Conservation (phyloP, 37 sponge, comb jelly and placozoan species). For the Dysidea cf. avara region DNA sequence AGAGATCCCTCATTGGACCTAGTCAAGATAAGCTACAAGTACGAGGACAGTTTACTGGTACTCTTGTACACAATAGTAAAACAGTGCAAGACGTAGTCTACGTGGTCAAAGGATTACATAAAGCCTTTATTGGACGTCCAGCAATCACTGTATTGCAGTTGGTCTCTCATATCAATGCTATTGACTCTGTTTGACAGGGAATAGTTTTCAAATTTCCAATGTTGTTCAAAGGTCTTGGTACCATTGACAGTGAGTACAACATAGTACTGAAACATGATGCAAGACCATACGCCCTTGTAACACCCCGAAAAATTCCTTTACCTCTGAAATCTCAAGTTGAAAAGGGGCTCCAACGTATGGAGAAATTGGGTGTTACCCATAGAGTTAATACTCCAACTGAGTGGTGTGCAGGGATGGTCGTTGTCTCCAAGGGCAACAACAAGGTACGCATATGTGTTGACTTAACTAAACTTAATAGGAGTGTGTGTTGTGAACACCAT, state of each 20-base stretch:
- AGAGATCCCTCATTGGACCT: neutral
- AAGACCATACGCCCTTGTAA: neutral
- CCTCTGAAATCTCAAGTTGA: conserved; percentile 3
- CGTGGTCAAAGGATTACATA: no score
- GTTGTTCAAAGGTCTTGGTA: neutral
- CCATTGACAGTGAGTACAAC: neutral
- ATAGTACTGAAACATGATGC: neutral
- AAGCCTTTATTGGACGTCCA: no score
- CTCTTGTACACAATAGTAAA: no score
- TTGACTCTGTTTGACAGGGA: neutral
- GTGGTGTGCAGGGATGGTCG: conserved; percentile 54
- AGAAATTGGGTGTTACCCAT: conserved; percentile 13
- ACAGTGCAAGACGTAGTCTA: no score
- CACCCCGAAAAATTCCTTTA: conserved; percentile 27
- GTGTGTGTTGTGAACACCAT: neutral
- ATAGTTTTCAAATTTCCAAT: neutral
- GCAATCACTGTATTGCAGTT: no score
- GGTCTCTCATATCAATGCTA: no score
- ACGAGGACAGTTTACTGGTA: no score
- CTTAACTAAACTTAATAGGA: conserved; percentile 7
- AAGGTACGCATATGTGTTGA: no score
- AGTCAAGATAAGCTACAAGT: neutral
- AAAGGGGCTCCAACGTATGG: conserved; percentile 21
- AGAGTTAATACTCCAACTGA: conserved; percentile 28
- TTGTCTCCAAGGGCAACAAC: conserved; percentile 14